Percentiles rank a stretch among this genome's conserved stretches.
Evolutionary conservation across 2,113 vertebrate species (phyloP).

Genomic region (Pongo abelii): DNA sequence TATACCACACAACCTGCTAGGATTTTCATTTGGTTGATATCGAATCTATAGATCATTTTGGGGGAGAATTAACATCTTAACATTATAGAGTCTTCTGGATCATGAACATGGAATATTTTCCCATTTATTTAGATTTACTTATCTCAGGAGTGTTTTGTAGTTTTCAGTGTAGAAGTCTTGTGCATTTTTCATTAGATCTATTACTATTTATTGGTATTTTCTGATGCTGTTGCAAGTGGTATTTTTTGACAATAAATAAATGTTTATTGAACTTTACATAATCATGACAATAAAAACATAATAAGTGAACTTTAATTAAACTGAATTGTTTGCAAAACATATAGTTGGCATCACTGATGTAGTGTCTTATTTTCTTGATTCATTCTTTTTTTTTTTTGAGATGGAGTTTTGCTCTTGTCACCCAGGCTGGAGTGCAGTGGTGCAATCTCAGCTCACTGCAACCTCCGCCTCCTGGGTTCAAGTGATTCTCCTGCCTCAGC

Average conservation of each 20-base stretch:
- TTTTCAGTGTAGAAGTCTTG: not conserved
- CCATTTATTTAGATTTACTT: slow-evolving; percentile 32
- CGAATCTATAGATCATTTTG: not conserved
- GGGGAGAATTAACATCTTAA: not conserved
- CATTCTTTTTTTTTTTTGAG: not conserved
- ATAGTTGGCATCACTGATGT: not conserved
- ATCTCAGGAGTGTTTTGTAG: not conserved
- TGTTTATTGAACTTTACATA: not conserved
- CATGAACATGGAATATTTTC: not conserved
- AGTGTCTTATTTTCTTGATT: not conserved
- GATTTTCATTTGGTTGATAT: not conserved
- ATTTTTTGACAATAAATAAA: not conserved
- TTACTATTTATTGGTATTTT: slow-evolving; percentile 10
- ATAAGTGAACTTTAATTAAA: slow-evolving; percentile 41
- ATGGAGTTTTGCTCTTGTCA: not conserved
- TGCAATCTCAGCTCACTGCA: not conserved
- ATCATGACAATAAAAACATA: not conserved
- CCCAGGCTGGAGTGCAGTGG: not conserved
- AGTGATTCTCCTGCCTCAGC: too few species aligned
- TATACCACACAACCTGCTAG: not conserved
- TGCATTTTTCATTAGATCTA: not conserved
- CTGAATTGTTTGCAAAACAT: not conserved
- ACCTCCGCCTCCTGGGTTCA: too few species aligned
- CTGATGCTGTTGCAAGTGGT: not conserved
- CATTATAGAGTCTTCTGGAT: not conserved